Evolutionary conservation across 2,888 invertebrate species (phyloP), one percentile per base, ranked within the genome.

Genomic region (Dinocampus coccinellae): DNA sequence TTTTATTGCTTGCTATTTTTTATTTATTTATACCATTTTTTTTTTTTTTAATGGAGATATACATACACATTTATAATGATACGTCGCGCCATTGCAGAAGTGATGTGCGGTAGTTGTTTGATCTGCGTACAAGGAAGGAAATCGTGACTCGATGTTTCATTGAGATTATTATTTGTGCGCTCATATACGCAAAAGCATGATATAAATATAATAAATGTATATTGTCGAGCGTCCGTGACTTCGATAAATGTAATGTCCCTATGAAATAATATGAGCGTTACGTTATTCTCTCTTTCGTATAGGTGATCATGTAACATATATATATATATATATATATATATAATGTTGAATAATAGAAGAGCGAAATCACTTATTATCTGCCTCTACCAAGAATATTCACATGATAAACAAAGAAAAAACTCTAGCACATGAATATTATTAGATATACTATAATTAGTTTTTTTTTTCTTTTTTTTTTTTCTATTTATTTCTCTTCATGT

Each of bases 191-290:
- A 58, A 7, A 20, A 6, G 34, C 9, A 58, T 34, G 16, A 58
- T n/a, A n/a, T 47, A 47, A 47, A 47, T 20, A 16, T 47, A 47
- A 47, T 47, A 47, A n/a, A 16, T 16, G 6, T 47, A 7, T 16
- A 47, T 47, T 47, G 2, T 16, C 7, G 16, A 47, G 16, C 58
- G 55, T 24, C 55, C 33, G 58, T 58, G 58, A 34, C 58, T 58
- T 58, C 58, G 58, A 34, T 58, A 58, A 34, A 33, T 58, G 58
- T 58, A 34, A 58, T 34, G 58, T 58, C 34, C 58, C 34, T 34
- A 16, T 58, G 20, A 58, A 58, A 24, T 55, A 55, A 55, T n/a
- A n/a, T n/a, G n/a, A 42, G 20, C 16, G 33, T 58, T 58, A 34
- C 58, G 33, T 58, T 58, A 34, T 34, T 42, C 3, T 20, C 16